phyloP scores from a whole-genome alignment of 2,888 invertebrate species.

The Spodoptera littoralis region DNA sequence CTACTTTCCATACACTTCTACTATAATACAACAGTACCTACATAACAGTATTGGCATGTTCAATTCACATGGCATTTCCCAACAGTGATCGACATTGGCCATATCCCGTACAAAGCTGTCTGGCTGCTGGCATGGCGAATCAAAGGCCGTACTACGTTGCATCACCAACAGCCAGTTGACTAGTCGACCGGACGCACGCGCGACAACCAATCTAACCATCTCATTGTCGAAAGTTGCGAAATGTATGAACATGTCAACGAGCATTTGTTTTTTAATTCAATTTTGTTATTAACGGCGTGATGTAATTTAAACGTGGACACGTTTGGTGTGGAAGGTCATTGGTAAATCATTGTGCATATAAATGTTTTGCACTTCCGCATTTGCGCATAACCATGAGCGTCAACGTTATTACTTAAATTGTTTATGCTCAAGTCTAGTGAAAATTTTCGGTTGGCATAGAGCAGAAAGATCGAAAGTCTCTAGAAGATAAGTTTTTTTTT shows the following conservation, averaged over 20 bases:
- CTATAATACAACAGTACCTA: slow-evolving; percentile 10
- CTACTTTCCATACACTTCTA: slow-evolving; percentile 9
- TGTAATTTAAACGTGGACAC: slow-evolving; percentile 37
- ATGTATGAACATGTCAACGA: slow-evolving; percentile 61
- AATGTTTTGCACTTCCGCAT: slow-evolving; percentile 31
- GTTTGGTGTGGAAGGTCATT: slow-evolving; percentile 33
- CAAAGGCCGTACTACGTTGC: slow-evolving; percentile 69
- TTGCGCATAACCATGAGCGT: neutral
- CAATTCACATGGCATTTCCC: slow-evolving; percentile 47
- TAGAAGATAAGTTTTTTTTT: no score
- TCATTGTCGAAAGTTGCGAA: slow-evolving; percentile 73
- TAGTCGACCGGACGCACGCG: slow-evolving; percentile 69
- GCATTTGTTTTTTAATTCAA: slow-evolving; percentile 65
- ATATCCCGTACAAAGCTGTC: slow-evolving; percentile 66
- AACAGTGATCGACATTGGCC: slow-evolving; percentile 65
- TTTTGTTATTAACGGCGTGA: slow-evolving; percentile 54
- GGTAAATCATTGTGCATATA: slow-evolving; percentile 23
- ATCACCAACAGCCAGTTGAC: slow-evolving; percentile 55
- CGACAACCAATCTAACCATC: slow-evolving; percentile 71
- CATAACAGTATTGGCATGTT: slow-evolving; percentile 23
- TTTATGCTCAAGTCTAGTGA: no score
- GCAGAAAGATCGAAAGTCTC: no score
- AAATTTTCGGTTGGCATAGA: no score
- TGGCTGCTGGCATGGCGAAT: slow-evolving; percentile 63
- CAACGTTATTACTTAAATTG: no score